Evolutionary conservation across 1,140 invertebrate genomes (phyloP).

Genomic region (Pseudoatta argentina): DNA sequence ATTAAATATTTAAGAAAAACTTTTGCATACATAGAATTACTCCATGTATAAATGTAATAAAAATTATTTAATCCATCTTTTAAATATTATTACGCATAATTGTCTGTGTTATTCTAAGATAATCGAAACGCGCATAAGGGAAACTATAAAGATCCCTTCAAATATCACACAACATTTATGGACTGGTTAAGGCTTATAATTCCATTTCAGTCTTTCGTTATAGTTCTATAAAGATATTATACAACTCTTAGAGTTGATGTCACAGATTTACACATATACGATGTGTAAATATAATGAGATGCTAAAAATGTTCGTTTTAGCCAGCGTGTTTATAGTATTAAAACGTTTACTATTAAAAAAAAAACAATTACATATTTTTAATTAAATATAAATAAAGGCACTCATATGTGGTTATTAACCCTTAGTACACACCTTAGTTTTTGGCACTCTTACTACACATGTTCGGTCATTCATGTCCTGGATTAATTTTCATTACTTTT

Average conservation of each 20-base stretch:
- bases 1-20: not conserved
- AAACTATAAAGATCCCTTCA: constrained; percentile 63
- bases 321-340: not conserved
- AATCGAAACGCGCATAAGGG: constrained; percentile 48
- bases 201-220: constrained; percentile 57
- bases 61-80: not conserved
- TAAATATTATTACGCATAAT: constrained; percentile 36
- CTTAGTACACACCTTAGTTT: too few relatives aligned
- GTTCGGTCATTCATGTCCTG: too few relatives aligned
- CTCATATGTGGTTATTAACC: constrained; percentile 44
- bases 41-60: not conserved
- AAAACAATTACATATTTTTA: constrained; percentile 24
- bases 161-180: constrained; percentile 70
- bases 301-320: constrained; percentile 21
- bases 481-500: too few relatives aligned
- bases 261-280: constrained; percentile 33
- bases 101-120: constrained; percentile 71
- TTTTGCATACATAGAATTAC: not conserved
- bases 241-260: constrained; percentile 70
- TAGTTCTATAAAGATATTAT: constrained; percentile 59
- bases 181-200: constrained; percentile 55
- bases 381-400: constrained; percentile 64
- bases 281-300: constrained; percentile 60
- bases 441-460: too few relatives aligned
- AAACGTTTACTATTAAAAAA: not conserved